Percentiles rank a stretch among this genome's conserved stretches.
phyloP scores from a whole-genome alignment of 1,140 invertebrate genomes.

The Drosophila eugracilis region DNA sequence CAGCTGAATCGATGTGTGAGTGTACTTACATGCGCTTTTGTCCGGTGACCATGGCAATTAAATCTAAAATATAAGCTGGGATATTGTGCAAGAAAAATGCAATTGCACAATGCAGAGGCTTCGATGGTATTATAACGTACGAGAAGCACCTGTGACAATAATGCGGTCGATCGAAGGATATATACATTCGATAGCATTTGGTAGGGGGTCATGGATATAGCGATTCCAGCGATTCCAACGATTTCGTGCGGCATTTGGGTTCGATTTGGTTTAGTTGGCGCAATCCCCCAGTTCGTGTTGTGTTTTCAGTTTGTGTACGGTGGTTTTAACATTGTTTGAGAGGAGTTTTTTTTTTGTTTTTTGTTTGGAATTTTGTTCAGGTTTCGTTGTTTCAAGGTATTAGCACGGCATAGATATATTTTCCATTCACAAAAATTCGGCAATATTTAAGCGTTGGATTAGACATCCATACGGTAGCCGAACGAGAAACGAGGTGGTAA shows the following conservation, averaged over 20 bases:
- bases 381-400: conserved; percentile 75
- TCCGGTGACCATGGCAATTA: conserved; percentile 86
- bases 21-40: conserved; percentile 87
- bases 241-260: conserved; percentile 53
- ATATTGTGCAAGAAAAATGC: conserved; percentile 87
- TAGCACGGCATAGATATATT: conserved; percentile 73
- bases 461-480: conserved; percentile 53
- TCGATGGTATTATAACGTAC: conserved; percentile 84
- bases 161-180: conserved; percentile 64
- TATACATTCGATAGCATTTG: not conserved
- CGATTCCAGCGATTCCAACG: conserved; percentile 35
- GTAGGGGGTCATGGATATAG: conserved; percentile 21
- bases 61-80: conserved; percentile 87
- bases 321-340: conserved; percentile 21
- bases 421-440: conserved; percentile 55
- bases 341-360: conserved; percentile 31
- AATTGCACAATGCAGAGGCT: conserved; percentile 82
- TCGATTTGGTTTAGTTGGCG: conserved; percentile 57
- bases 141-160: conserved; percentile 85
- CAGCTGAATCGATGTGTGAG: conserved; percentile 25
- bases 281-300: conserved; percentile 35
- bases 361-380: conserved; percentile 46
- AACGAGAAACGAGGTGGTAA: not conserved
- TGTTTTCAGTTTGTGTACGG: conserved; percentile 32
- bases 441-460: conserved; percentile 80